Percentiles rank a stretch among this genome's conserved stretches.
These are phyloP conservation scores for Prunella himalayana DNA, from an alignment of 2,113 vertebrate genomes.

Conservation along the genomic window DNA sequence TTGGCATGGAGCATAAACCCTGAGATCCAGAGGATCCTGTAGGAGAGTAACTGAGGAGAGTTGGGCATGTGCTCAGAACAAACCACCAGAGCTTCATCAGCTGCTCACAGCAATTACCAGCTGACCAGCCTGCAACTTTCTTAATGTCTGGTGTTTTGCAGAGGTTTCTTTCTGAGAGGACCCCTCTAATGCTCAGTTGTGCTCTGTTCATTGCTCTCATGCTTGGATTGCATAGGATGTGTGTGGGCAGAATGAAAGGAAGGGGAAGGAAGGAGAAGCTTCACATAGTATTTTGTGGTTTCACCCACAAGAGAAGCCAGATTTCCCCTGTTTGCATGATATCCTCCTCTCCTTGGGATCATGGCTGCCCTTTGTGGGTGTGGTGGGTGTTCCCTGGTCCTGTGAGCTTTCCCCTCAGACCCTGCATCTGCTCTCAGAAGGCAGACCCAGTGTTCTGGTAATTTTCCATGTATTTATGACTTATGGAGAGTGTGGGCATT, in stretches of 20 bases:
- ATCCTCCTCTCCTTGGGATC: not conserved
- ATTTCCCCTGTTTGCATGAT: not conserved
- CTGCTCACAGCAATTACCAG: not conserved
- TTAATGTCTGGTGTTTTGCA: not conserved
- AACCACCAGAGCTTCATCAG: not conserved
- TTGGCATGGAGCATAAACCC: not conserved
- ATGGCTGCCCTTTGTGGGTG: not conserved
- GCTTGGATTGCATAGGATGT: not conserved
- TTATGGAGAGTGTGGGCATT: not conserved
- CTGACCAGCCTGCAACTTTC: not conserved
- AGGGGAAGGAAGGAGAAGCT: constrained; percentile 14
- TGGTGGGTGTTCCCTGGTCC: not conserved
- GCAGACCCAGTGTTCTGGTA: not conserved
- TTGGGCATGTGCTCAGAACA: not conserved
- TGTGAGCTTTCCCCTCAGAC: not conserved
- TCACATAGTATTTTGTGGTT: constrained; percentile 40
- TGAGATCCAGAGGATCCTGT: not conserved
- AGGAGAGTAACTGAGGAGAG: not conserved
- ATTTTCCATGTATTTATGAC: not conserved
- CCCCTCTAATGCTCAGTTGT: not conserved
- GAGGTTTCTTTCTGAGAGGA: not conserved
- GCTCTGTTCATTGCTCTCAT: not conserved
- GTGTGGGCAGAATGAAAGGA: not conserved
- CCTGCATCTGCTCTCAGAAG: not conserved
- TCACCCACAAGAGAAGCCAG: not conserved